phyloP scores from a whole-genome alignment of 1,140 invertebrate genomes.

The Thalassaphorura encarpata region DNA sequence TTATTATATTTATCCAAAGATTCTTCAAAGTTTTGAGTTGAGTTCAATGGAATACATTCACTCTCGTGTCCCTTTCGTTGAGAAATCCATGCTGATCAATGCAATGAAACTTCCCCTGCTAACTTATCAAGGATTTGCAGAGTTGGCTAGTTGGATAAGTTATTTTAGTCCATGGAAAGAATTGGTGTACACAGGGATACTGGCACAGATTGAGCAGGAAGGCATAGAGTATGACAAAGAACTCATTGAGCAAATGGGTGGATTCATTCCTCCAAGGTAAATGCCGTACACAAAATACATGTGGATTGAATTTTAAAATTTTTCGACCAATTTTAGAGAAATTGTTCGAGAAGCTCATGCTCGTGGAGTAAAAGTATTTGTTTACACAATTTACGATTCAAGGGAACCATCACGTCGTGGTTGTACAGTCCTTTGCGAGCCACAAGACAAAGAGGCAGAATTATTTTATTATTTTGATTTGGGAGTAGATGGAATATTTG shows the following conservation, averaged over 20 bases:
- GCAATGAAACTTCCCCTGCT: constrained; percentile 2
- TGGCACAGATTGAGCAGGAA: constrained; percentile 6
- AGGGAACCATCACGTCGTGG: constrained; percentile 18
- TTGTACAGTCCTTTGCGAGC: constrained; percentile 15
- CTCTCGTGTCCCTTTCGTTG: neutral
- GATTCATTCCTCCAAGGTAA: constrained; percentile 19
- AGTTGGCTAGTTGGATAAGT: constrained; percentile 1
- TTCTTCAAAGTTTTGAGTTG: constrained; percentile 25
- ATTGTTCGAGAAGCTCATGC: constrained; percentile 16
- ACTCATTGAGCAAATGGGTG: constrained; percentile 18
- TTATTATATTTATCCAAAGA: no score
- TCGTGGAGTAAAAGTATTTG: constrained; percentile 11
- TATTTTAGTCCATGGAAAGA: constrained; percentile 27
- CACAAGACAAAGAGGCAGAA: constrained; percentile 18
- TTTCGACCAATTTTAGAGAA: constrained; percentile 13
- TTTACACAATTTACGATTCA: constrained; percentile 28
- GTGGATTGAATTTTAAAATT: no score
- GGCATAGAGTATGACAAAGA: neutral
- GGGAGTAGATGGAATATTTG: constrained; percentile 25
- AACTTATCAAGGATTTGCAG: constrained; percentile 16
- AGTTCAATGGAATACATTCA: constrained; percentile 16
- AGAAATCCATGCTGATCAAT: no score
- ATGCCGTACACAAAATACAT: no score
- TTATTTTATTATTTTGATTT: constrained; percentile 23
- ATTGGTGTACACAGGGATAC: constrained; percentile 11